Percentiles rank a stretch among this genome's conserved stretches.
phyloP scores from a whole-genome alignment of 2,113 vertebrate species.

The Agapornis roseicollis region DNA sequence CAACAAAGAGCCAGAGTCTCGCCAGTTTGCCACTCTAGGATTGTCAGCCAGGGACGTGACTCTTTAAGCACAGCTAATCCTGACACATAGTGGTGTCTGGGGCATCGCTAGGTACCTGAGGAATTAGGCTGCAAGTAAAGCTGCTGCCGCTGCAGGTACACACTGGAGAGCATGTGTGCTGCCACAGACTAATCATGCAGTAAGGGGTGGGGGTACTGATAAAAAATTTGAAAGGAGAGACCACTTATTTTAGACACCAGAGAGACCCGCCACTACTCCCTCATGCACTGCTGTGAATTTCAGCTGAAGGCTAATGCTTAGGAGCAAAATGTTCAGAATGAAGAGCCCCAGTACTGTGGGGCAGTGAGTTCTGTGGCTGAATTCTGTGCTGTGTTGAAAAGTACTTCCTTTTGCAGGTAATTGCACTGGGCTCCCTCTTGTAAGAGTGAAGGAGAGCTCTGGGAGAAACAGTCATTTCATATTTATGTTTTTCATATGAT shows the following conservation, averaged over 20 bases:
- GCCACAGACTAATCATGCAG: not conserved
- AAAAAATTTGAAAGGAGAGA: not conserved
- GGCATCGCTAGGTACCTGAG: not conserved
- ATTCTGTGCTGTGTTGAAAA: not conserved
- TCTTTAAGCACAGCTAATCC: constrained; percentile 10
- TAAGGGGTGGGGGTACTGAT: too few species aligned
- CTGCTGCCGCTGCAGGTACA: not conserved
- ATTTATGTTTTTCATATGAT: not conserved
- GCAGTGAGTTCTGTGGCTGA: not conserved
- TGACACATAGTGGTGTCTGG: not conserved
- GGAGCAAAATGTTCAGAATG: not conserved
- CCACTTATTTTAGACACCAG: not conserved
- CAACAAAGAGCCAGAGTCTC: not conserved
- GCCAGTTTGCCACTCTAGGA: not conserved
- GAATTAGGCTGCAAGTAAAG: not conserved
- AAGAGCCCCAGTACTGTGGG: not conserved
- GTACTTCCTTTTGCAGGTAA: not conserved
- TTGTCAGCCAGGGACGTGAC: not conserved
- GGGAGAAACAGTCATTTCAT: not conserved
- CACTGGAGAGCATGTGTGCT: not conserved
- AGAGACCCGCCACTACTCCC: not conserved
- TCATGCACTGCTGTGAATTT: not conserved
- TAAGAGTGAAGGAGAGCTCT: not conserved
- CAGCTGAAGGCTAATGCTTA: not conserved
- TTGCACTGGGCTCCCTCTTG: not conserved